Evolutionary conservation across 35 echinoderm and acorn worm species (phyloP).

Genomic region (Chiridota heheva): DNA sequence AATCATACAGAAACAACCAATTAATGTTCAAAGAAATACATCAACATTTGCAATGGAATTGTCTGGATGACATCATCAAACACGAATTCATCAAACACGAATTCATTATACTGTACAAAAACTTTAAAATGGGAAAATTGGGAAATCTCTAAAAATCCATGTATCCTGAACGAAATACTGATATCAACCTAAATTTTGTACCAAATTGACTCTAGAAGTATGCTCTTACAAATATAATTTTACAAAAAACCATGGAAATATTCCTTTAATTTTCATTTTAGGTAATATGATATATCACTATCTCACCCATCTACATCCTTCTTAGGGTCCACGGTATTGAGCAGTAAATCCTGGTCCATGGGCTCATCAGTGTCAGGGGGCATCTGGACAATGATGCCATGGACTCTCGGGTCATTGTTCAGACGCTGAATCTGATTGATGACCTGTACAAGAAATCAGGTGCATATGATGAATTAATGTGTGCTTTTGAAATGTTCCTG

Average conservation of each 20-base stretch:
- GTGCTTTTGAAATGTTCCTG: background rate
- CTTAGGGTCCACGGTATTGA: conserved; percentile 76
- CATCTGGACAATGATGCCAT: conserved; percentile 97
- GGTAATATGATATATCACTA: background rate
- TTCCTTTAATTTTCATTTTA: background rate
- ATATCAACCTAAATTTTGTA: too few relatives aligned
- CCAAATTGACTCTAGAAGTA: too few relatives aligned
- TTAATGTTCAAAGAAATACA: too few relatives aligned
- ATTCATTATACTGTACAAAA: too few relatives aligned
- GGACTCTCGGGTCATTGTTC: conserved; percentile 84
- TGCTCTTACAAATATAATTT: too few relatives aligned
- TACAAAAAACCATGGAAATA: background rate
- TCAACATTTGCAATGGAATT: too few relatives aligned
- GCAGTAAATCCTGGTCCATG: conserved; percentile 79
- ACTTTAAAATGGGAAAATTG: too few relatives aligned
- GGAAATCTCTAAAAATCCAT: too few relatives aligned
- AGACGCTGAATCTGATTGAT: conserved; percentile 73
- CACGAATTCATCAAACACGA: too few relatives aligned
- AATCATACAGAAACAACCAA: too few relatives aligned
- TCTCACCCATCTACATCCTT: conserved; percentile 97
- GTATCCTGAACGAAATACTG: too few relatives aligned
- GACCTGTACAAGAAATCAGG: conserved; percentile 25
- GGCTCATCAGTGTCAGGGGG: conserved; percentile 87
- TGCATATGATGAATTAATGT: background rate
- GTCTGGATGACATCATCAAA: too few relatives aligned